Base-by-base conservation (phyloP, 2,113 vertebrate genomes). In the Myrmophylax atrothorax region DNA sequence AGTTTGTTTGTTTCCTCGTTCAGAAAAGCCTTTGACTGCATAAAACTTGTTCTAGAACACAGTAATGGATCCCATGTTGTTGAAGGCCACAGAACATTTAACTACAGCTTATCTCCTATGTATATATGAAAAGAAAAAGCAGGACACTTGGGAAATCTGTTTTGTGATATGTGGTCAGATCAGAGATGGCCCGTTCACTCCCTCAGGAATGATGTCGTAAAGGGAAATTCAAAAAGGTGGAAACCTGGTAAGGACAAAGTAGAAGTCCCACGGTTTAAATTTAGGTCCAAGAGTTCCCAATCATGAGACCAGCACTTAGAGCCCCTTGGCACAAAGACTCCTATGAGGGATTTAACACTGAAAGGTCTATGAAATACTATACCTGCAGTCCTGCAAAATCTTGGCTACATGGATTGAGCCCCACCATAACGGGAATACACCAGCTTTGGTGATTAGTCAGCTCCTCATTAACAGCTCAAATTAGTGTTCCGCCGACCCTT, bases 11-110 rank as follows among this genome's bases (percentile, higher is more conserved):
- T 87, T 93, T 72, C 84, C 84, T 70, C 23, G 52, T 56, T 94
- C 88, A 91, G 84, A 94, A 96, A 95, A 94, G 90, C 85, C 92
- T 97, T 49, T 78, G 58, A 85, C 89, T 77, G 90, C 80, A 37
- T 72, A 94, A 96, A 44, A 89, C 67, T 83, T 87, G 84, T 90
- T 60, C 96, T 90, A 92, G 74, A 97, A 94, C 94, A 97, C 81
- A 97, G 96, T 94, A 87, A 94, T 72, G 91, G 58, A 90, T 97
- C 89, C 93, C 15, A 6, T 95, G 20, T 78, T 96, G 91, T 96
- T 95, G 97, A 98, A 98, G 98, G 98, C 97, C 98, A 98, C 98
- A 96, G 95, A 98, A 96, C 95, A 90, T 97, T 95, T 91, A 93
- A 93, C 94, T 90, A 84, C 83, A 59, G 59, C 83, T 92, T 80